phyloP scores from a whole-genome alignment of 1,140 invertebrate genomes.

The Drosophila oshimai region DNA sequence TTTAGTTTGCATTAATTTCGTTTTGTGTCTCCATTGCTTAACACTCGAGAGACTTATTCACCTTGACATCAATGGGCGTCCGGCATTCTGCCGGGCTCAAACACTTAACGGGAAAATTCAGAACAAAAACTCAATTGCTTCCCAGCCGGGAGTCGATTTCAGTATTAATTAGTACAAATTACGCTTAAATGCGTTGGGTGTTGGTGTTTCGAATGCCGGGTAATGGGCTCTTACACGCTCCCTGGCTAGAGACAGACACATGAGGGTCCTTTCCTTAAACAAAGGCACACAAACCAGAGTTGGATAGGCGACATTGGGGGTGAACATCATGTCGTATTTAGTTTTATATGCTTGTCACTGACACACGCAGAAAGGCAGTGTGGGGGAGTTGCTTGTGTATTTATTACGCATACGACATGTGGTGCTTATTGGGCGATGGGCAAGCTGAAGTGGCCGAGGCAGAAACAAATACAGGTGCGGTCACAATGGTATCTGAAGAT shows the following conservation, averaged over 20 bases:
- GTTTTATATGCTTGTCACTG: conserved; percentile 66
- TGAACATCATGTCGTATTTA: conserved; percentile 48
- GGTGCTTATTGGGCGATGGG: background rate
- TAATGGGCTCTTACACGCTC: conserved; percentile 30
- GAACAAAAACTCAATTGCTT: conserved; percentile 15
- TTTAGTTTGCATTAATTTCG: conserved; percentile 5
- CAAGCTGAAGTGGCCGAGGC: conserved; percentile 37
- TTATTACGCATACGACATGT: conserved; percentile 68
- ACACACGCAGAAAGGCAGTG: conserved; percentile 23
- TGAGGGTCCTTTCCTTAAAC: conserved; percentile 45
- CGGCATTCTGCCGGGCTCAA: background rate
- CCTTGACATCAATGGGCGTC: conserved; percentile 28
- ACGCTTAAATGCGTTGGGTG: conserved; percentile 51
- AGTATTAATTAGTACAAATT: conserved; percentile 72
- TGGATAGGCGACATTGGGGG: conserved; percentile 6
- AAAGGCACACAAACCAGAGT: conserved; percentile 26
- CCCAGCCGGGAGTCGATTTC: conserved; percentile 38
- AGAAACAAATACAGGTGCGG: conserved; percentile 6
- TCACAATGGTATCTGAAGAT: background rate
- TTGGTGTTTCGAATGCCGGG: background rate
- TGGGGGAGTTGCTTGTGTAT: conserved; percentile 37
- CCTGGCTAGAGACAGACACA: conserved; percentile 31
- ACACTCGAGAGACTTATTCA: conserved; percentile 28
- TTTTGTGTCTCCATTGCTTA: background rate
- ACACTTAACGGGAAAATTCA: background rate